Conservation (phyloP, 2,888 invertebrate genomes). For the Trachelus iudaicus region DNA sequence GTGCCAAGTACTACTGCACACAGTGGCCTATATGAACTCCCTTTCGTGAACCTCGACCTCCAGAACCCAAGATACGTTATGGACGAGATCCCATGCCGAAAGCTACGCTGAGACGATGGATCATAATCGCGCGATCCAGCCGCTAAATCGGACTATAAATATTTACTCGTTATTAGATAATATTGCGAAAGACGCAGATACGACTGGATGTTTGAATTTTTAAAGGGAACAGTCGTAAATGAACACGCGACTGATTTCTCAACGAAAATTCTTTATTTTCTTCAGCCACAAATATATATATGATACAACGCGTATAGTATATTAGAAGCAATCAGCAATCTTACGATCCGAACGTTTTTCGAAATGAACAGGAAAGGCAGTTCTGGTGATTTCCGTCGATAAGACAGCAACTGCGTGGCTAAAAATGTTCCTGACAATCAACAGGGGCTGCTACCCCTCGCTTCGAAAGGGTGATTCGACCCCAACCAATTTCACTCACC, state of each 20-base stretch:
- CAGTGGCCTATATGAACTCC: not conserved
- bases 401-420: not conserved
- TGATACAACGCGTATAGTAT: not conserved
- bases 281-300: not conserved
- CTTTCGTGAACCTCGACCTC: not conserved
- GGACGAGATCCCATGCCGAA: not conserved
- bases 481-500: not conserved
- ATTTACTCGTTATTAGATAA: not conserved
- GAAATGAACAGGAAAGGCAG: not conserved
- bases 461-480: slow-evolving; percentile 6
- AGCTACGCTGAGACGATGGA: not conserved
- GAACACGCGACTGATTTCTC: not conserved
- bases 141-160: not conserved
- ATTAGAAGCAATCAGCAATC: not conserved
- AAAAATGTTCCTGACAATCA: not conserved
- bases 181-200: not conserved
- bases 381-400: not conserved
- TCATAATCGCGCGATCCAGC: not conserved
- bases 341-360: not conserved
- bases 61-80: not conserved
- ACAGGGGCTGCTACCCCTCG: not conserved
- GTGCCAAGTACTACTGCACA: not conserved
- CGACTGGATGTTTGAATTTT: not conserved
- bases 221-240: not conserved
- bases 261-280: not conserved